A percentile compares a stretch with the other conserved stretches of the same genome.
These are phyloP conservation scores for Hirtodrosophila alboralis DNA, from an alignment of 2,888 invertebrate species.

Conservation along the genomic window DNA sequence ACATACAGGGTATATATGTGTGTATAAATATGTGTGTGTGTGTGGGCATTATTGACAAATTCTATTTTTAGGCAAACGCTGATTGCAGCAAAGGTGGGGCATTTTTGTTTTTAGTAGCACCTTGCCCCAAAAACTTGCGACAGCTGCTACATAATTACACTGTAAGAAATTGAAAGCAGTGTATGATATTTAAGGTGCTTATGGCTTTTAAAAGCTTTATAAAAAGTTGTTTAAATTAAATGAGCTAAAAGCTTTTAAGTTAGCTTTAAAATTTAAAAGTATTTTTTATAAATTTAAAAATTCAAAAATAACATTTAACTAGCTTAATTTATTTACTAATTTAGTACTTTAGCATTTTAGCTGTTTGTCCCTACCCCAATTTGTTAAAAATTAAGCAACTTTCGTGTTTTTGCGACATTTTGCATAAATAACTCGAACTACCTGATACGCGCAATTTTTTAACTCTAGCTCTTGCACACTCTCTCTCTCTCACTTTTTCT, in stretches of 20 bases:
- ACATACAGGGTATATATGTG: constrained; percentile 37
- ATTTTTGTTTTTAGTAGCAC: constrained; percentile 63
- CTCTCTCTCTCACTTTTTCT: constrained; percentile 6
- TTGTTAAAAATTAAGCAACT: constrained; percentile 34
- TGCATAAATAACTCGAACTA: constrained; percentile 8
- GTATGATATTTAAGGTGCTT: too few relatives aligned
- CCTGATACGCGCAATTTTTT: too few relatives aligned
- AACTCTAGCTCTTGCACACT: too few relatives aligned
- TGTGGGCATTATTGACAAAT: constrained; percentile 67
- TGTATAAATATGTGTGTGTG: constrained; percentile 31
- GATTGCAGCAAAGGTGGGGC: constrained; percentile 46
- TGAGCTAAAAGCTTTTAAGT: too few relatives aligned
- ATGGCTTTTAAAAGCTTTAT: too few relatives aligned
- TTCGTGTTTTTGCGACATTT: constrained; percentile 50
- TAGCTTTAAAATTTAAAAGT: too few relatives aligned
- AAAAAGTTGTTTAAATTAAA: too few relatives aligned
- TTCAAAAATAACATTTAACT: too few relatives aligned
- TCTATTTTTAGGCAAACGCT: constrained; percentile 67
- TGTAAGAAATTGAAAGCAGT: constrained; percentile 32
- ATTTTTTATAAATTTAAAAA: too few relatives aligned
- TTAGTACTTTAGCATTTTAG: too few relatives aligned
- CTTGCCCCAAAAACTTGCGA: constrained; percentile 40
- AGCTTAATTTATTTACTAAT: too few relatives aligned
- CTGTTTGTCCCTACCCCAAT: constrained; percentile 18
- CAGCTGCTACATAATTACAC: constrained; percentile 44